phyloP scores from a whole-genome alignment of 2,797 vertebrate species.

The Heterohyrax brucei region DNA sequence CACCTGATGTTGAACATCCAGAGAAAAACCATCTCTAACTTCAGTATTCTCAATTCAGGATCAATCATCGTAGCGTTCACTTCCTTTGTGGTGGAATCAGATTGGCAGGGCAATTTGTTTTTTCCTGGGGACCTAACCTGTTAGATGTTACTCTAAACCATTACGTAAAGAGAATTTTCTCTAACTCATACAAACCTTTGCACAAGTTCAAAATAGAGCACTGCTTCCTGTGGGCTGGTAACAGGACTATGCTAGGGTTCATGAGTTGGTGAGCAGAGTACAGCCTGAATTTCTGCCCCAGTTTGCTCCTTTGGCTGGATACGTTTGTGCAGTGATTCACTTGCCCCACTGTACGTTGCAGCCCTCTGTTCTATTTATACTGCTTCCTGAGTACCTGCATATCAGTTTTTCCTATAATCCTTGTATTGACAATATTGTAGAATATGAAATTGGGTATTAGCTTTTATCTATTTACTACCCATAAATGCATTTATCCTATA shows the following conservation, averaged over 20 bases:
- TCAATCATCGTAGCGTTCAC: neutral
- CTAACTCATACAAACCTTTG: neutral
- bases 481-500: neutral
- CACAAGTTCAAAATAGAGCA: neutral
- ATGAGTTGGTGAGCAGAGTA: neutral
- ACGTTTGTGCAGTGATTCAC: conserved; percentile 21
- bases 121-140: conserved; percentile 26
- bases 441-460: neutral
- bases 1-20: conserved; percentile 13
- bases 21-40: conserved; percentile 47
- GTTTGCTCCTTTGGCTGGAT: conserved; percentile 6
- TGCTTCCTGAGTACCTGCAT: neutral
- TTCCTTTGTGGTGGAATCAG: conserved; percentile 13
- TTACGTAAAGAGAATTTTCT: conserved; percentile 57
- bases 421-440: conserved; percentile 29
- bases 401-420: neutral
- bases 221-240: conserved; percentile 20
- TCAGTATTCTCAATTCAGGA: conserved; percentile 44
- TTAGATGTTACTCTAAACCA: conserved; percentile 33
- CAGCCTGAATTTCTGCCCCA: neutral
- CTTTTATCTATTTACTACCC: conserved; percentile 29
- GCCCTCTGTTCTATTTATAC: neutral
- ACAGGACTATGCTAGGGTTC: neutral
- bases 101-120: conserved; percentile 56
- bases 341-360: neutral